Conservation (phyloP, 92 coral and sea anemone genomes). For the Isaurus tuberculatus region DNA sequence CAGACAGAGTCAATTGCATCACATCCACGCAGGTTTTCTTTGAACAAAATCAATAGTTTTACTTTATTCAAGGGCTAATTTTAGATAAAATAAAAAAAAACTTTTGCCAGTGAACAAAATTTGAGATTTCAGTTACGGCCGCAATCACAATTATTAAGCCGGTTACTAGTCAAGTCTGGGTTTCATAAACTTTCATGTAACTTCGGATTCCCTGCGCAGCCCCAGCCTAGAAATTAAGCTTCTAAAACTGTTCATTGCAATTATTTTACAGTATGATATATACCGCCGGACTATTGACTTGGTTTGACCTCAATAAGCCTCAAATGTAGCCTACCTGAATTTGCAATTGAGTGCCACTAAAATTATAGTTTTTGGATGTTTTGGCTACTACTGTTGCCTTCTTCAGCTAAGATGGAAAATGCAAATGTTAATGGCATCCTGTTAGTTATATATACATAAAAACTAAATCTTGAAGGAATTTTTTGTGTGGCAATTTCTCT, state of each 20-base stretch:
- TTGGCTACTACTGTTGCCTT: too few species aligned
- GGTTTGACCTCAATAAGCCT: not conserved
- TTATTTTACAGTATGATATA: not conserved
- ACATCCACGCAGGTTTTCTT: not conserved
- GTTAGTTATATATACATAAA: too few species aligned
- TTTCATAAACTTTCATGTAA: not conserved
- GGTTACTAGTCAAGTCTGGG: not conserved
- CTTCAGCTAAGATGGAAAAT: too few species aligned
- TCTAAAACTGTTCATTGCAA: not conserved
- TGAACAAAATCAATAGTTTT: not conserved
- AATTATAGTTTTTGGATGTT: too few species aligned
- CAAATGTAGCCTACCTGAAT: slow-evolving; percentile 8
- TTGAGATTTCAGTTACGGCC: too few species aligned
- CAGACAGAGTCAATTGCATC: not conserved
- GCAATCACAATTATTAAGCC: too few species aligned
- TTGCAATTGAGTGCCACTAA: not conserved
- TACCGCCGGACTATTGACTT: not conserved
- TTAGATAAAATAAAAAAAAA: not conserved
- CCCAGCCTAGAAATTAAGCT: not conserved
- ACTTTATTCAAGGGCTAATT: not conserved
- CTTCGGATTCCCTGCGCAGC: not conserved
- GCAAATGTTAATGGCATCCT: too few species aligned
- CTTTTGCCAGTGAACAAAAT: too few species aligned
- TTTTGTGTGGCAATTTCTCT: too few species aligned
- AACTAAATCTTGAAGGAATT: too few species aligned